Evolutionary conservation across 1,140 invertebrate species (phyloP).

Genomic region (Lanistes nyassanus): DNA sequence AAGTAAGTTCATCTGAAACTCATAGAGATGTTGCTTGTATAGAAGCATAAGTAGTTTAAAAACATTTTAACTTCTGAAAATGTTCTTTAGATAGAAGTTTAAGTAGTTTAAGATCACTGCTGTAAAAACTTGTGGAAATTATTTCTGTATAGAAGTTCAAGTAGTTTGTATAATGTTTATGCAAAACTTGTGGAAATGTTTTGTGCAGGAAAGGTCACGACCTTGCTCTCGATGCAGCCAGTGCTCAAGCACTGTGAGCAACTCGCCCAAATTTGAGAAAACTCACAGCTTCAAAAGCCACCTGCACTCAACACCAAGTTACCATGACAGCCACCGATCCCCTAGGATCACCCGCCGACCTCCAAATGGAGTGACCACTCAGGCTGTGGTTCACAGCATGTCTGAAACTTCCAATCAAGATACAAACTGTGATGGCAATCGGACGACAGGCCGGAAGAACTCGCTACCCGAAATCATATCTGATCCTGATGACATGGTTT

Average conservation of each 20-base stretch:
- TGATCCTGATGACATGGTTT: constrained; percentile 38
- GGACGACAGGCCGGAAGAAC: constrained; percentile 36
- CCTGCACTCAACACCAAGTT: constrained; percentile 28
- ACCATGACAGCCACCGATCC: constrained; percentile 20
- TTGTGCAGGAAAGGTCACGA: constrained; percentile 52
- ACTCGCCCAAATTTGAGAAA: constrained; percentile 54
- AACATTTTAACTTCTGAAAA: too few species aligned
- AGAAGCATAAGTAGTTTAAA: too few species aligned
- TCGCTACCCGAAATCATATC: constrained; percentile 50
- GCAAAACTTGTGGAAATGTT: not conserved
- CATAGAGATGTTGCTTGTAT: too few species aligned
- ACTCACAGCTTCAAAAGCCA: constrained; percentile 37
- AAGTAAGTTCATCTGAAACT: too few species aligned
- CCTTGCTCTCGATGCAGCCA: constrained; percentile 62
- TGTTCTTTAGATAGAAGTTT: too few species aligned
- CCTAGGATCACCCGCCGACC: constrained; percentile 16
- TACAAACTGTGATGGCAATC: constrained; percentile 1
- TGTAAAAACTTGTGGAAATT: too few species aligned
- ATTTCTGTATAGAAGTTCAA: too few species aligned
- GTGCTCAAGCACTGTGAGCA: constrained; percentile 58
- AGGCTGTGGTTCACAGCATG: constrained; percentile 35
- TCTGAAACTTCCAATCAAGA: constrained; percentile 16
- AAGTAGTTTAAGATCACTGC: too few species aligned
- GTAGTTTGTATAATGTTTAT: not conserved
- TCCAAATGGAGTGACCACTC: constrained; percentile 35